phyloP scores from a whole-genome alignment of 2,797 vertebrate genomes.

The Crax fasciolata region DNA sequence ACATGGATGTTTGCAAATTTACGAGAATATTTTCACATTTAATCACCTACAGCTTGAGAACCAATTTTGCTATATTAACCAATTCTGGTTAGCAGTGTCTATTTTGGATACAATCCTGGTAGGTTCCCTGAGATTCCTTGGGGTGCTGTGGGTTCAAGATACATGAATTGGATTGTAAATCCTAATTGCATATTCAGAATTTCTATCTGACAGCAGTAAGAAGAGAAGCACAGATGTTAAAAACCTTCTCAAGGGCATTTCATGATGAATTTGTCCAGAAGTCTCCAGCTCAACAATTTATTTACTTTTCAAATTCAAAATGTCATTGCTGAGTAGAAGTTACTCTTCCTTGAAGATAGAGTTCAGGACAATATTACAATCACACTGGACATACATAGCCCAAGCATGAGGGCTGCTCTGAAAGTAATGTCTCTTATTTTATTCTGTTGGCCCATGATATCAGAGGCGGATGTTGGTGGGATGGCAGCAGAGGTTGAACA shows the following conservation, averaged over 20 bases:
- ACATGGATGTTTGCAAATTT: not conserved
- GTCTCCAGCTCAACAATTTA: not conserved
- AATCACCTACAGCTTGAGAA: not conserved
- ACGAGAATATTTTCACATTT: not conserved
- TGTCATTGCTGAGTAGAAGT: not conserved
- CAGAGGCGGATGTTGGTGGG: no score
- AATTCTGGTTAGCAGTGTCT: not conserved
- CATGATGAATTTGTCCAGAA: not conserved
- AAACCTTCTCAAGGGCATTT: not conserved
- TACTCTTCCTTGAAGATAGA: not conserved
- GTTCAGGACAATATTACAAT: not conserved
- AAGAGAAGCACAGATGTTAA: not conserved
- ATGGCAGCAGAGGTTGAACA: no score
- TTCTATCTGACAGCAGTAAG: not conserved
- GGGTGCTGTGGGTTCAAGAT: not conserved
- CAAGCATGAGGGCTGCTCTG: not conserved
- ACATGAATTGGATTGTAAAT: not conserved
- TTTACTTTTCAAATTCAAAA: constrained; percentile 2
- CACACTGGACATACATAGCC: not conserved
- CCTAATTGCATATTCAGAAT: not conserved
- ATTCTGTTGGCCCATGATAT: no score
- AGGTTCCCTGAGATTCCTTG: not conserved
- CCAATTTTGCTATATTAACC: not conserved
- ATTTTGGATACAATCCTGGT: not conserved
- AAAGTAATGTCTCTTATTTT: no score